phyloP scores from a whole-genome alignment of 2,797 vertebrate species.

The Cossypha polioptera region DNA sequence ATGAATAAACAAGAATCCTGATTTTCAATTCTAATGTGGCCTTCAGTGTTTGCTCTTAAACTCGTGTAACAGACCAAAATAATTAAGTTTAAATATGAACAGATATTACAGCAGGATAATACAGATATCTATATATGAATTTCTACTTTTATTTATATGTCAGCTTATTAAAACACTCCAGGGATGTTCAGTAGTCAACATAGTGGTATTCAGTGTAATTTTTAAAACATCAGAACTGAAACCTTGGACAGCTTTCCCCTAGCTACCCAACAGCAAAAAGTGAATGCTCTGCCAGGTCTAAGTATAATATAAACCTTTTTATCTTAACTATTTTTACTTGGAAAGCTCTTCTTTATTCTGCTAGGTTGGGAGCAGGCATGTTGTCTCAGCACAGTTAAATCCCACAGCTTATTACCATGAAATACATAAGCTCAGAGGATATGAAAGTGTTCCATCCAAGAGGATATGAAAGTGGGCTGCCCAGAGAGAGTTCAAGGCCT shows the following conservation, averaged over 20 bases:
- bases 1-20: background rate
- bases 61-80: background rate
- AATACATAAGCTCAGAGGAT: slow-evolving; percentile 39
- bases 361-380: slow-evolving; percentile 22
- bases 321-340: slow-evolving; percentile 47
- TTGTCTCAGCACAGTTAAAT: slow-evolving; percentile 38
- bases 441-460: slow-evolving; percentile 49
- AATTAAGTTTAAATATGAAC: background rate
- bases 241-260: background rate
- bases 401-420: slow-evolving; percentile 68
- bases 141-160: background rate
- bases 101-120: background rate
- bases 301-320: background rate
- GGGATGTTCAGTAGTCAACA: background rate
- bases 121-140: background rate
- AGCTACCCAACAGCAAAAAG: background rate
- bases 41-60: background rate
- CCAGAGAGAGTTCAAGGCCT: slow-evolving; percentile 53
- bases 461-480: slow-evolving; percentile 53
- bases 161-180: background rate
- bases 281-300: background rate
- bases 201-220: background rate
- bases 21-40: background rate
- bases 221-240: background rate
- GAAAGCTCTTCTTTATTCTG: slow-evolving; percentile 36